Base-by-base conservation (phyloP, 2,888 invertebrate species). In the Drosophila affinis region DNA sequence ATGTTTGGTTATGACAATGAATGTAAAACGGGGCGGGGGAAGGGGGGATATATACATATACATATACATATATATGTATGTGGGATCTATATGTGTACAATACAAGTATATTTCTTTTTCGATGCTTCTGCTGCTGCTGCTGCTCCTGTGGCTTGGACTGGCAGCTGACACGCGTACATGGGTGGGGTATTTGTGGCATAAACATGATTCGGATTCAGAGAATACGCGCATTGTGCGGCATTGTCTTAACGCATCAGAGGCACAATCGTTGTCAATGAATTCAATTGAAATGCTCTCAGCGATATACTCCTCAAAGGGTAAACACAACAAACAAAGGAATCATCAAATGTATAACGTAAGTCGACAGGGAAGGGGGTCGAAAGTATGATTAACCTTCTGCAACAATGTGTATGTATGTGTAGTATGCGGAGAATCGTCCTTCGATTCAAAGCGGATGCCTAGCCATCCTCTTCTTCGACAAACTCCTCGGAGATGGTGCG, bases 1-100 rank as follows among this genome's bases (percentile, higher is more conserved):
- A 84, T 78, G 76, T 74, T 71, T 84, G 71, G 76, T 69, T 80
- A 81, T 81, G 76, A 78, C 80, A 81, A 86, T 83, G 81, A 76
- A 80, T 27, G 27, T 76, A 72, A 78, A 78, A 76, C 71, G 78
- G 69, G 4, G 1, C 0, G 24, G 24, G 24, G 24, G 3, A 3
- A 21, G 3, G 24, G 72, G 45, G 52, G 34, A 34, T 34, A 27
- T 27, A 27, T 21, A 21, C 27, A 34, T 34, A 27, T 27, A 27
- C 3, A 21, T 24, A 6, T 24, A 21, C 3, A 21, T 21, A 21
- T 2, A 2, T 18, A 18, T 18, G 21, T 24, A 24, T 24, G 24
- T 24, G 24, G 24, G 24, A 24, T 24, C 4, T 24, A 24, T 24
- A 24, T 24, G 24, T 24, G 24, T 24, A 5, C 24, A 24, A 24